Conservation (phyloP, 2,113 vertebrate genomes). For the Ictalurus punctatus region DNA sequence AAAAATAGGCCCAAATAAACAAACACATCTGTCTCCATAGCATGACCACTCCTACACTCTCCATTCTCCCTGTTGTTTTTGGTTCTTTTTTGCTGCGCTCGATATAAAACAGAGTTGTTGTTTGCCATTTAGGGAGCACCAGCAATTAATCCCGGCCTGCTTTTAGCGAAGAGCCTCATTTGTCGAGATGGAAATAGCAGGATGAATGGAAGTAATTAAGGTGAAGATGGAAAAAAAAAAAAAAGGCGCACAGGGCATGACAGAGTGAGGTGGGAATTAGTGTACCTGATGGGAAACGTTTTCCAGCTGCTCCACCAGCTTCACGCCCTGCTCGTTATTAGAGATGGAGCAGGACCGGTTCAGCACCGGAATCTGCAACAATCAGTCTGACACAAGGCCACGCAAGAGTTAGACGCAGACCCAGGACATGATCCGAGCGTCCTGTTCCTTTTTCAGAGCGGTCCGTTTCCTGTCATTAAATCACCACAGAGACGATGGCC, state of each 20-base stretch:
- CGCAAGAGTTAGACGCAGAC: background rate
- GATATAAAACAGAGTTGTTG: constrained; percentile 49
- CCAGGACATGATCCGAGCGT: background rate
- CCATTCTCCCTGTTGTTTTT: background rate
- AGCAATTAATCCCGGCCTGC: constrained; percentile 53
- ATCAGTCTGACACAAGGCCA: background rate
- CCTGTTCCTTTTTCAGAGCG: constrained; percentile 34
- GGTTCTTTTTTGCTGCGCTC: background rate
- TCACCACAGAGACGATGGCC: constrained; percentile 53
- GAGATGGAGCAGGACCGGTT: constrained; percentile 97
- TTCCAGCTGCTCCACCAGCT: constrained; percentile 94
- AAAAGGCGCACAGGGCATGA: constrained; percentile 41
- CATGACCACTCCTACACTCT: constrained; percentile 51
- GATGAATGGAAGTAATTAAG: constrained; percentile 64
- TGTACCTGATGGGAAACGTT: constrained; percentile 92
- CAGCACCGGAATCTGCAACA: constrained; percentile 78
- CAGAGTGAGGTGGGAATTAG: constrained; percentile 9
- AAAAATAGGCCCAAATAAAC: constrained; percentile 56
- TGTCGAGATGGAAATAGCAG: constrained; percentile 56
- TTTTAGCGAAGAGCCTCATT: constrained; percentile 46
- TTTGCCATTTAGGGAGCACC: constrained; percentile 53
- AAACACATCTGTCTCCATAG: constrained; percentile 53
- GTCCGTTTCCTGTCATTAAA: constrained; percentile 57
- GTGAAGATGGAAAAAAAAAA: constrained; percentile 50
- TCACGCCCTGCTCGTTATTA: constrained; percentile 97